These are phyloP conservation scores for Physocephala rufipes DNA, from an alignment of 2,888 invertebrate genomes.

Conservation along the genomic window DNA sequence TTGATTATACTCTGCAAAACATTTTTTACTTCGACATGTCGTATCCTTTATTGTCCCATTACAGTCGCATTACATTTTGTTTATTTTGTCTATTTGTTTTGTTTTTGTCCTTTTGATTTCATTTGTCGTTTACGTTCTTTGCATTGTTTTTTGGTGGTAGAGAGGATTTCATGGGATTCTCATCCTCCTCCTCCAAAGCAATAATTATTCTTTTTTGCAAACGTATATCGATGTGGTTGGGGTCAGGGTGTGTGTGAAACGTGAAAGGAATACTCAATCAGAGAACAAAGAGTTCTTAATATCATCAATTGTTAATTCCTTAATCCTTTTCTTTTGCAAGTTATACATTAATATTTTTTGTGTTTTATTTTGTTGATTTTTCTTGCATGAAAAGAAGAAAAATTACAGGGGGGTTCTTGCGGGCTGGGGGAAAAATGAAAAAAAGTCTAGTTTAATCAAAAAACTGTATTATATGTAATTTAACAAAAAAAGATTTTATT, in stretches of 20 bases:
- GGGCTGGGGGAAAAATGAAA: too few species aligned
- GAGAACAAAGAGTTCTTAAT: background rate
- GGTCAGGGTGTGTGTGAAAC: constrained; percentile 3
- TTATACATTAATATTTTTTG: background rate
- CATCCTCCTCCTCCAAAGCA: background rate
- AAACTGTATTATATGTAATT: too few species aligned
- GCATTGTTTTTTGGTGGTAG: too few species aligned
- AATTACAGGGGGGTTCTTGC: background rate
- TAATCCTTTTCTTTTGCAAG: constrained; percentile 24
- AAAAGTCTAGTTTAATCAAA: background rate
- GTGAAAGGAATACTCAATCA: background rate
- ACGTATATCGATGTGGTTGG: too few species aligned
- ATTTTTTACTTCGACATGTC: background rate
- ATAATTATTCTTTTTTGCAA: too few species aligned
- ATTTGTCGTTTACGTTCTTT: background rate
- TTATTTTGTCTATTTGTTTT: constrained; percentile 26
- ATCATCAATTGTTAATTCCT: constrained; percentile 18
- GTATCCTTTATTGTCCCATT: constrained; percentile 24
- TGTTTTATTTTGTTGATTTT: background rate
- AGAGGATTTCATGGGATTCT: background rate
- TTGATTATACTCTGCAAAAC: background rate
- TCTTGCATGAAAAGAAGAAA: background rate
- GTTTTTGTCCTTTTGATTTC: background rate
- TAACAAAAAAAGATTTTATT: too few species aligned
- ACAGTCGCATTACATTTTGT: constrained; percentile 27